phyloP scores from a whole-genome alignment of 2,797 vertebrate species.

The Lagocephalus sceleratus region DNA sequence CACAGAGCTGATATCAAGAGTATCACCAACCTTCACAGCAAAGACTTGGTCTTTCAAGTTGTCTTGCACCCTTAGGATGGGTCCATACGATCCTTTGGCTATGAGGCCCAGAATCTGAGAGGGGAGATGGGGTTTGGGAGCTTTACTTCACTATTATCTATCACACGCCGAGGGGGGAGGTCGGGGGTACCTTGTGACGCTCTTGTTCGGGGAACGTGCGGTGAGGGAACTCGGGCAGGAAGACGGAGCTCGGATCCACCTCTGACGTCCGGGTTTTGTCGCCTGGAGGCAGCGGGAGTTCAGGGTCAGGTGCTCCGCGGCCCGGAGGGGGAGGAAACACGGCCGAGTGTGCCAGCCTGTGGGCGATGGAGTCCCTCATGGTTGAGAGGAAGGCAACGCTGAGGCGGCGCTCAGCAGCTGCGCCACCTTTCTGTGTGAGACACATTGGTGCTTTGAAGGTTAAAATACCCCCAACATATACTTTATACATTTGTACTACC shows the following conservation, averaged over 20 bases:
- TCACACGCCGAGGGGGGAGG: background rate
- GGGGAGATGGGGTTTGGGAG: background rate
- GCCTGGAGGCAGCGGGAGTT: slow-evolving; percentile 4
- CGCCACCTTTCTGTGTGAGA: slow-evolving; percentile 1
- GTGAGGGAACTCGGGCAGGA: slow-evolving; percentile 86
- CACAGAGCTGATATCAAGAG: no score
- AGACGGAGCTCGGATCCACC: slow-evolving; percentile 73
- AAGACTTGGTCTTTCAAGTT: slow-evolving; percentile 74
- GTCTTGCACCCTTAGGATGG: slow-evolving; percentile 85
- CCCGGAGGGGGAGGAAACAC: slow-evolving; percentile 33
- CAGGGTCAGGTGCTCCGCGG: slow-evolving; percentile 6
- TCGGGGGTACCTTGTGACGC: slow-evolving; percentile 78
- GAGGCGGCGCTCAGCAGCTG: slow-evolving; percentile 46
- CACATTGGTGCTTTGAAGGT: background rate
- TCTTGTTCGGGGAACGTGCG: slow-evolving; percentile 63
- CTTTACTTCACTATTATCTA: background rate
- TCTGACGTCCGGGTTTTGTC: slow-evolving; percentile 40
- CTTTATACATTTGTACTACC: no score
- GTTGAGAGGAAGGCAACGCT: slow-evolving; percentile 69
- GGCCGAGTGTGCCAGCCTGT: slow-evolving; percentile 57
- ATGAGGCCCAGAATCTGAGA: slow-evolving; percentile 80
- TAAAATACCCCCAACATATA: background rate
- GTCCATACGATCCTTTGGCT: slow-evolving; percentile 85
- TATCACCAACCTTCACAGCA: slow-evolving; percentile 81
- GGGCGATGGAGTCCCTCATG: slow-evolving; percentile 52